Percentiles rank a stretch among this genome's conserved stretches.
Conservation (phyloP, 2,797 vertebrate genomes). For the Megaceryle alcyon region DNA sequence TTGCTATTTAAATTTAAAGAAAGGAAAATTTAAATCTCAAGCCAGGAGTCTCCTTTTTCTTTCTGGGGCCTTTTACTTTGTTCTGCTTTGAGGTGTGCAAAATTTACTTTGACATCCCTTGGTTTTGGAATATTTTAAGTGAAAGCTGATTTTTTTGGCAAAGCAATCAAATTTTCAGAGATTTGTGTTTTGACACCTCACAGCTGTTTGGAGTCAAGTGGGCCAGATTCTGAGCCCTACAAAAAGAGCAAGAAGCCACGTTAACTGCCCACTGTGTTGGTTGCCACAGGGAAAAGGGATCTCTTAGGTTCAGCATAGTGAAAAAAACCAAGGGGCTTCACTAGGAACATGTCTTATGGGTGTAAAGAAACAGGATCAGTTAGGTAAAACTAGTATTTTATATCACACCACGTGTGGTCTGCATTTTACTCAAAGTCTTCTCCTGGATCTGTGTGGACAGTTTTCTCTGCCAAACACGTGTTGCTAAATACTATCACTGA, state of each 20-base stretch:
- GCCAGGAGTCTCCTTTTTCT: neutral
- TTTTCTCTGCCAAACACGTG: neutral
- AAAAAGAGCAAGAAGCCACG: neutral
- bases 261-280: neutral
- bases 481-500: neutral
- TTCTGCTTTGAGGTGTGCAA: neutral
- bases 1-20: slow-evolving; percentile 43
- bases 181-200: neutral
- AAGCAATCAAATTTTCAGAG: neutral
- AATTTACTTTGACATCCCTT: neutral
- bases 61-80: neutral
- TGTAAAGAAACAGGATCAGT: neutral
- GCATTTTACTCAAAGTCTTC: neutral
- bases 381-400: neutral
- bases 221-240: neutral
- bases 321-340: neutral
- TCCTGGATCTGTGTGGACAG: neutral
- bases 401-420: neutral
- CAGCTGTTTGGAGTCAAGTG: neutral
- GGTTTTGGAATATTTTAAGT: neutral
- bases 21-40: neutral
- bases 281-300: neutral
- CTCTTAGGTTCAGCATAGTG: neutral
- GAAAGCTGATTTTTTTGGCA: slow-evolving; percentile 5
- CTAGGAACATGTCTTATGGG: accelerated